Percentiles rank a stretch among this genome's conserved stretches.
These are phyloP conservation scores for Oophaga sylvatica DNA, from an alignment of 2,797 vertebrate species.

Conservation along the genomic window DNA sequence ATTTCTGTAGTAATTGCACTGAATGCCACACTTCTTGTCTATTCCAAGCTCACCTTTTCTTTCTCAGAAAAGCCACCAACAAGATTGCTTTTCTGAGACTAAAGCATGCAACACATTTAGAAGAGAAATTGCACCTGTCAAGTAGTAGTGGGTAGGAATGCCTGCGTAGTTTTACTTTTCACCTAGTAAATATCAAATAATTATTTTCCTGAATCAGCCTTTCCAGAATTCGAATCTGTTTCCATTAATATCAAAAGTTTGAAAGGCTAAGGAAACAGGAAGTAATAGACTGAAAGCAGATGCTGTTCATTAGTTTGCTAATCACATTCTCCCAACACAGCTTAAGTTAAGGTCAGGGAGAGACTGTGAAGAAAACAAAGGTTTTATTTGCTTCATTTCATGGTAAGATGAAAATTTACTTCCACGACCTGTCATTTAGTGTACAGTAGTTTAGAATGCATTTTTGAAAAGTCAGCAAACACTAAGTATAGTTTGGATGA, in stretches of 20 bases:
- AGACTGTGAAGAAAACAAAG: slow-evolving; percentile 72
- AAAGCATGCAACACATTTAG: slow-evolving; percentile 72
- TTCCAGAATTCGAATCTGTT: slow-evolving; percentile 78
- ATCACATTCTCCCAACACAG: slow-evolving; percentile 70
- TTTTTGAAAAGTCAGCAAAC: background rate
- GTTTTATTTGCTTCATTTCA: slow-evolving; percentile 66
- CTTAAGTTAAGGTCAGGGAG: slow-evolving; percentile 70
- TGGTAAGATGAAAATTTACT: slow-evolving; percentile 61
- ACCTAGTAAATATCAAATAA: slow-evolving; percentile 79
- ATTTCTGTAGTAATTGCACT: slow-evolving; percentile 30
- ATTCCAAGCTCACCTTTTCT: slow-evolving; percentile 18
- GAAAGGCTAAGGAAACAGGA: slow-evolving; percentile 75
- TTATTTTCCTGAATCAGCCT: slow-evolving; percentile 73
- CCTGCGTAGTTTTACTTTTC: slow-evolving; percentile 78
- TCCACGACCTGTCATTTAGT: background rate
- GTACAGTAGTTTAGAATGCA: background rate
- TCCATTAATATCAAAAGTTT: slow-evolving; percentile 78
- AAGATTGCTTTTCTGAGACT: slow-evolving; percentile 75
- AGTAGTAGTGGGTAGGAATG: slow-evolving; percentile 73
- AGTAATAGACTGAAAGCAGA: slow-evolving; percentile 79
- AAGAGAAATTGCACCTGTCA: slow-evolving; percentile 82
- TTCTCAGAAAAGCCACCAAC: slow-evolving; percentile 44
- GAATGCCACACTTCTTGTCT: slow-evolving; percentile 60
- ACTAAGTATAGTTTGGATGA: background rate
- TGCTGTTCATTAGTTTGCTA: slow-evolving; percentile 77